Conservation (phyloP, 2,113 vertebrate genomes). For the Solea senegalensis region DNA sequence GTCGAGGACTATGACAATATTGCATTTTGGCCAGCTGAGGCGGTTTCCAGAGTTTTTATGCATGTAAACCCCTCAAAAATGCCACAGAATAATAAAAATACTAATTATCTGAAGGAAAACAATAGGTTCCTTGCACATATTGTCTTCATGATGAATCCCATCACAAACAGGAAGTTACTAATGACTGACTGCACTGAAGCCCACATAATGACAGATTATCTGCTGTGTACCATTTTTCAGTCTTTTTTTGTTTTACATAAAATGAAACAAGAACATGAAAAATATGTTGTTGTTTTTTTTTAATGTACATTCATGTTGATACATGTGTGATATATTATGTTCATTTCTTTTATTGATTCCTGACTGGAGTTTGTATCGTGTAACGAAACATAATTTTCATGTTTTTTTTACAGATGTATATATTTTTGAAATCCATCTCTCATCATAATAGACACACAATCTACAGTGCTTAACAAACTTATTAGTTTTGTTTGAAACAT, state of each 20-base stretch:
- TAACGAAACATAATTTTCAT: slow-evolving; percentile 18
- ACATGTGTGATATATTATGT: not conserved
- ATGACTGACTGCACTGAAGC: no score
- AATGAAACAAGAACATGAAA: no score
- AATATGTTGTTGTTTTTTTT: slow-evolving; percentile 9
- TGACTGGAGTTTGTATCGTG: slow-evolving; percentile 25
- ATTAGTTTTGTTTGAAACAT: no score
- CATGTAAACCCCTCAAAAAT: no score
- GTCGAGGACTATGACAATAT: no score
- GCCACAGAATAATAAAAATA: no score
- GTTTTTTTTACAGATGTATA: not conserved
- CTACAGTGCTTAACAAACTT: no score
- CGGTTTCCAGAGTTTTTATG: no score
- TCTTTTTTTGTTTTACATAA: slow-evolving; percentile 3
- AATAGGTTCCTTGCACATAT: not conserved
- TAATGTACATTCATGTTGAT: slow-evolving; percentile 5
- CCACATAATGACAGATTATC: no score
- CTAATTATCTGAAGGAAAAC: no score
- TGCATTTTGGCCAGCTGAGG: no score
- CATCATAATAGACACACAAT: slow-evolving; percentile 21
- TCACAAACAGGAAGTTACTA: not conserved
- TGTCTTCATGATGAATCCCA: not conserved
- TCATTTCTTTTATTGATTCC: slow-evolving; percentile 5
- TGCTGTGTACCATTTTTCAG: no score
- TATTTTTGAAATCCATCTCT: slow-evolving; percentile 13